phyloP scores from a whole-genome alignment of 2,113 vertebrate genomes.

The Hydrolagus affinis region DNA sequence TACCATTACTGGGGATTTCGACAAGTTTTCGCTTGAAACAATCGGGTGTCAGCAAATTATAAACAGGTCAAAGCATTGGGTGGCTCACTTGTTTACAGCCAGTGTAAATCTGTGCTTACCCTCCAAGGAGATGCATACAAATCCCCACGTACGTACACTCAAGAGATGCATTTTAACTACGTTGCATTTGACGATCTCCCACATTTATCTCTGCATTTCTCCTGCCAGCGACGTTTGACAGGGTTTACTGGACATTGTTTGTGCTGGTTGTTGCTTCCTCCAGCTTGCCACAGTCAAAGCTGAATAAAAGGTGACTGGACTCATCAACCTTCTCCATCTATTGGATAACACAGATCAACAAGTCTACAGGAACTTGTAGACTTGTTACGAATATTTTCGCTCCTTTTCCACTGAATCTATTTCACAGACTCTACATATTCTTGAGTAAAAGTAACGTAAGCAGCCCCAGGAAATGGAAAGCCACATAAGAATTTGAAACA shows the following conservation, averaged over 20 bases:
- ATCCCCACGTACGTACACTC: not conserved
- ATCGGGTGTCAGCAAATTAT: not conserved
- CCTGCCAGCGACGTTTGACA: constrained; percentile 10
- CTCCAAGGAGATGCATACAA: not conserved
- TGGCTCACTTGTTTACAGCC: not conserved
- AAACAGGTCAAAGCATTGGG: not conserved
- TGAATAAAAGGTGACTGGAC: not conserved
- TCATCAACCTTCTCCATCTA: not conserved
- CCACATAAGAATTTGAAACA: not conserved
- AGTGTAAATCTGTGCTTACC: not conserved
- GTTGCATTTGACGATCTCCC: not conserved
- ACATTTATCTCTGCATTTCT: constrained; percentile 10
- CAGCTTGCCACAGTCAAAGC: not conserved
- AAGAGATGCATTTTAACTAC: not conserved
- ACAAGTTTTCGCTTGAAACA: constrained; percentile 3
- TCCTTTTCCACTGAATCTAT: not conserved
- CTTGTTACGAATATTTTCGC: not conserved
- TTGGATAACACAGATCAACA: constrained; percentile 17
- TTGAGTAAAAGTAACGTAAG: not conserved
- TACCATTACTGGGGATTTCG: not conserved
- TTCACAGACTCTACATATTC: not conserved
- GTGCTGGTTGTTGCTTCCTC: not conserved
- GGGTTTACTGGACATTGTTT: constrained; percentile 2
- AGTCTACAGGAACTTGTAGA: not conserved
- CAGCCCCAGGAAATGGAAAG: not conserved